Percentiles rank a stretch among this genome's conserved stretches.
Evolutionary conservation across 2,797 vertebrate species (phyloP).

Genomic region (Falco cherrug): DNA sequence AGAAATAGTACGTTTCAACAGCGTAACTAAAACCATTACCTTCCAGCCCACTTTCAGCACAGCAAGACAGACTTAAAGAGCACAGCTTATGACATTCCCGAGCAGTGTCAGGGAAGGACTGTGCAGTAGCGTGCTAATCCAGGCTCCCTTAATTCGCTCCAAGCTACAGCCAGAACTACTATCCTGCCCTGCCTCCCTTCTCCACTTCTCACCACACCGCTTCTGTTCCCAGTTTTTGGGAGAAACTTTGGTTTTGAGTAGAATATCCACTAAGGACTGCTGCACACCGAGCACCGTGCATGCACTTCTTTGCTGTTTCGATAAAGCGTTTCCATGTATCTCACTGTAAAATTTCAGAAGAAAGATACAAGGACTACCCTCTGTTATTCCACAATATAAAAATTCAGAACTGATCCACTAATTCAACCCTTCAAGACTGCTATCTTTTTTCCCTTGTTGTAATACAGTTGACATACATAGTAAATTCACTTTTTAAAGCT

Average conservation of each 20-base stretch:
- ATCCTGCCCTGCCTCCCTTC: neutral
- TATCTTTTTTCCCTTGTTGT: neutral
- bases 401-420: neutral
- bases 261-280: neutral
- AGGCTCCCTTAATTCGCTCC: neutral
- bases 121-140: neutral
- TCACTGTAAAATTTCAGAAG: neutral
- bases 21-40: neutral
- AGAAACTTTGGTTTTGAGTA: neutral
- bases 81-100: accelerated
- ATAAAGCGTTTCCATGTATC: neutral
- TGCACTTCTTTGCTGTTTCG: neutral
- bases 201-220: neutral
- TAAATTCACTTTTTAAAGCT: neutral
- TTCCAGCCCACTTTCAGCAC: neutral
- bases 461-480: neutral
- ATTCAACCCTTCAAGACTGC: neutral
- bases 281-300: neutral
- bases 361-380: neutral
- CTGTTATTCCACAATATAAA: neutral
- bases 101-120: neutral
- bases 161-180: neutral
- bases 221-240: neutral
- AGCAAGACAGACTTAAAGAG: neutral
- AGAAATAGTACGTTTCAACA: neutral